Evolutionary conservation across 1,140 invertebrate species (phyloP).

Genomic region (Eupristina koningsbergeri): DNA sequence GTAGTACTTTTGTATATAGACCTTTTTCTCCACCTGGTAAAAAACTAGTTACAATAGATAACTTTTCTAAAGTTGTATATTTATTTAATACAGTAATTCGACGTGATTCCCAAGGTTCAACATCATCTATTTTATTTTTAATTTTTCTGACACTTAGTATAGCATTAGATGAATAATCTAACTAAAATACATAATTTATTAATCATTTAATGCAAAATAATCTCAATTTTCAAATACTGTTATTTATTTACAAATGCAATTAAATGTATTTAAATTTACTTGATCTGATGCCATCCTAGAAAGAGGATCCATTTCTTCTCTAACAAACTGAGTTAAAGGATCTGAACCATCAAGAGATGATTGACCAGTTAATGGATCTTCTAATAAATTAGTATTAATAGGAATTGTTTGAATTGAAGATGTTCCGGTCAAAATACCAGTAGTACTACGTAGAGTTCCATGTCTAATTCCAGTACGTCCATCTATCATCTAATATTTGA

Average conservation of each 20-base stretch:
- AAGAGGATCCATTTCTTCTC: slow-evolving; percentile 79
- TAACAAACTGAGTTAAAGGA: slow-evolving; percentile 81
- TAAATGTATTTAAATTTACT: slow-evolving; percentile 64
- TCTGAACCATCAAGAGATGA: slow-evolving; percentile 81
- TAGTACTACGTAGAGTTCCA: slow-evolving; percentile 70
- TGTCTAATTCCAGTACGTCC: slow-evolving; percentile 68
- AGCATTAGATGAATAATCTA: slow-evolving; percentile 68
- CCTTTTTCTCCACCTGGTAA: slow-evolving; percentile 86
- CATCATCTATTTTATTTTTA: slow-evolving; percentile 72
- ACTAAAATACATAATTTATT: slow-evolving; percentile 61
- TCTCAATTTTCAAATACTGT: neutral
- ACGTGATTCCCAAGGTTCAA: slow-evolving; percentile 84
- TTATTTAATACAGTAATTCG: slow-evolving; percentile 85
- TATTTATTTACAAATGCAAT: neutral
- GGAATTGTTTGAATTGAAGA: slow-evolving; percentile 69
- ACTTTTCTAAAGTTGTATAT: slow-evolving; percentile 92
- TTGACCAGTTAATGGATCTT: slow-evolving; percentile 64
- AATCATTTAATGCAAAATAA: neutral
- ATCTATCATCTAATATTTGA: slow-evolving; percentile 69
- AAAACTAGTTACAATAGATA: slow-evolving; percentile 91
- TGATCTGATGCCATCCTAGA: slow-evolving; percentile 78
- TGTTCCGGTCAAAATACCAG: slow-evolving; percentile 71
- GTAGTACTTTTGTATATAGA: slow-evolving; percentile 60
- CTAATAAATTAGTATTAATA: slow-evolving; percentile 75
- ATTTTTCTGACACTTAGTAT: slow-evolving; percentile 67